Conservation (phyloP, 1,140 invertebrate species). For the Musca vetustissima region DNA sequence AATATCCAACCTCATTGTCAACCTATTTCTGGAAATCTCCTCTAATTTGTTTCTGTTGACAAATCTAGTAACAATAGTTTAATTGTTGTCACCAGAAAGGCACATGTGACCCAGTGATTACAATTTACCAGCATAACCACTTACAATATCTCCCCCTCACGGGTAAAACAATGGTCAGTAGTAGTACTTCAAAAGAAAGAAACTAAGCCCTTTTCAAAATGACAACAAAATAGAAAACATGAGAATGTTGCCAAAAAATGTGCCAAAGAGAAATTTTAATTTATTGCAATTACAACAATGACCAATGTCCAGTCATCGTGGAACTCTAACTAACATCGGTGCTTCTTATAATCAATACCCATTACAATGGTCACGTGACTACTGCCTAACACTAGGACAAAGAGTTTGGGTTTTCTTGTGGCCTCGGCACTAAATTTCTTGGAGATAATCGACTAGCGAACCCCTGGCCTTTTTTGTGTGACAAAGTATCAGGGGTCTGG, state of each 20-base stretch:
- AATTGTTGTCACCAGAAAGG: background rate
- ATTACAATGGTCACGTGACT: constrained; percentile 19
- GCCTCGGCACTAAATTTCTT: background rate
- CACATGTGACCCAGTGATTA: background rate
- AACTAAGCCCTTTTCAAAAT: background rate
- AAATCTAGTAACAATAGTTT: background rate
- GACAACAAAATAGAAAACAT: background rate
- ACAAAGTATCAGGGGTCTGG: background rate
- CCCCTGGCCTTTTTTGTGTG: background rate
- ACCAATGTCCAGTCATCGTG: background rate
- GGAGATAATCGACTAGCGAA: background rate
- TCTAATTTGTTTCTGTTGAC: too few relatives aligned
- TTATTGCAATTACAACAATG: constrained; percentile 19
- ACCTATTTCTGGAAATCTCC: too few relatives aligned
- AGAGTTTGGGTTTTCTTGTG: too few relatives aligned
- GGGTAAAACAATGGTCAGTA: too few relatives aligned
- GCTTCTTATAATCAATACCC: background rate
- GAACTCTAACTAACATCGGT: constrained; percentile 4
- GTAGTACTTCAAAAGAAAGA: too few relatives aligned
- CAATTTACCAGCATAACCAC: too few relatives aligned
- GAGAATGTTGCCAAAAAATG: background rate
- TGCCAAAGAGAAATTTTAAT: constrained; percentile 4
- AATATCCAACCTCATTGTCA: too few relatives aligned
- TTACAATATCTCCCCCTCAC: too few relatives aligned
- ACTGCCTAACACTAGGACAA: background rate